phyloP scores from a whole-genome alignment of 92 coral and sea anemone genomes.

The Porites evermanni region DNA sequence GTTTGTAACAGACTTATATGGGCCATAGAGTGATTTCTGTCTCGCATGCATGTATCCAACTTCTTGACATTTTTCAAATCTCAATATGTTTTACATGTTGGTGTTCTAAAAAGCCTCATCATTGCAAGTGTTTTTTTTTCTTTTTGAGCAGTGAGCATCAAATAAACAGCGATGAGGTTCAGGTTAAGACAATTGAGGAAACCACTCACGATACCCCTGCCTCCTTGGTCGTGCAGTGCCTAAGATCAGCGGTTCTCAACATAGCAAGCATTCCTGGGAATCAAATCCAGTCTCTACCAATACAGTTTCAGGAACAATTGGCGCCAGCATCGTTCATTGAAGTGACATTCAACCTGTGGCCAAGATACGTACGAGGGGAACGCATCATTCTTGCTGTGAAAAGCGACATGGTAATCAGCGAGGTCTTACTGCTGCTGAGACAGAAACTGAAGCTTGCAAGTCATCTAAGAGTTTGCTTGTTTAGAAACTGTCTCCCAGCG shows the following conservation, averaged over 20 bases:
- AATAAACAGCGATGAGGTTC: neutral
- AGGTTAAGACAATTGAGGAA: neutral
- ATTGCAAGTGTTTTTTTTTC: neutral
- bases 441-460: slow-evolving; percentile 34
- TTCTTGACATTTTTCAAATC: too few relatives aligned
- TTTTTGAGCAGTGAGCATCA: slow-evolving; percentile 9
- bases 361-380: slow-evolving; percentile 17
- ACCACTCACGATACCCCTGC: slow-evolving; percentile 25
- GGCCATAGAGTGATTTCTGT: too few relatives aligned
- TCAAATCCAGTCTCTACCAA: slow-evolving; percentile 41
- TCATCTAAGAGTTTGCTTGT: slow-evolving; percentile 24
- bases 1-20: too few relatives aligned
- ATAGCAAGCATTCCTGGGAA: slow-evolving; percentile 22
- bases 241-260: slow-evolving; percentile 54
- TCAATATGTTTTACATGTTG: too few relatives aligned
- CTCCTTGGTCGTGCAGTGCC: slow-evolving; percentile 53
- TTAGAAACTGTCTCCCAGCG: slow-evolving; percentile 42
- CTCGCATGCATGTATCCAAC: too few relatives aligned
- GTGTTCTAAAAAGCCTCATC: neutral
- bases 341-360: slow-evolving; percentile 59
- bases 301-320: slow-evolving; percentile 41
- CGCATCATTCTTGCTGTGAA: slow-evolving; percentile 27
- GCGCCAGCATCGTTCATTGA: slow-evolving; percentile 15
- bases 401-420: slow-evolving; percentile 48
- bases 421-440: slow-evolving; percentile 43